A percentile compares a stretch with the other conserved stretches of the same genome.
Evolutionary conservation across 2,113 vertebrate genomes (phyloP).

Genomic region (Opisthocomus hoazin): DNA sequence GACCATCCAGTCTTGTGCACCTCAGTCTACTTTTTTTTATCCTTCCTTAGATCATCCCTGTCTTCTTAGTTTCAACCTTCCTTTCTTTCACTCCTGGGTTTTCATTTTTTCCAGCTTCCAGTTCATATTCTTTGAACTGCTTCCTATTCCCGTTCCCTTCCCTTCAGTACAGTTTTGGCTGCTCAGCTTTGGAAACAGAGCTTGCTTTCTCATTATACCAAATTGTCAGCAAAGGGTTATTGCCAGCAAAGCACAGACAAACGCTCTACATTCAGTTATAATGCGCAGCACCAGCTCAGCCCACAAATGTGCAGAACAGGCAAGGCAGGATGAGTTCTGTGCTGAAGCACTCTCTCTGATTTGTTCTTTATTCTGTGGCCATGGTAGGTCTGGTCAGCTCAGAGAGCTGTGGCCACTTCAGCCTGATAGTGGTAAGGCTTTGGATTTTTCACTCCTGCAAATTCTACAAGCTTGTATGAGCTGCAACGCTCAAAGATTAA

Average conservation of each 20-base stretch:
- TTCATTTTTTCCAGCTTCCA: neutral
- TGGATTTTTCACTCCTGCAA: neutral
- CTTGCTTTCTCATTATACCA: neutral
- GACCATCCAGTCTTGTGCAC: neutral
- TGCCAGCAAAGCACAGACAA: neutral
- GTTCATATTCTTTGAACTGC: neutral
- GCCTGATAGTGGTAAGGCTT: neutral
- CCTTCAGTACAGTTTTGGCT: neutral
- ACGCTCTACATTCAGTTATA: neutral
- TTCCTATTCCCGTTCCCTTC: neutral
- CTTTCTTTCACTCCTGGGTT: neutral
- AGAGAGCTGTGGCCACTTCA: neutral
- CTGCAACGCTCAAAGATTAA: neutral
- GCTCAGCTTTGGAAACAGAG: neutral
- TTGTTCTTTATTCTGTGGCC: neutral
- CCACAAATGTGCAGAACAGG: neutral
- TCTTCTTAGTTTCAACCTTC: neutral
- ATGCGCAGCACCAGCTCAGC: neutral
- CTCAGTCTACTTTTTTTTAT: neutral
- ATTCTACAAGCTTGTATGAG: neutral
- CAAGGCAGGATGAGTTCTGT: neutral
- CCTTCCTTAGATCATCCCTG: neutral
- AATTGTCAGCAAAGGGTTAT: neutral
- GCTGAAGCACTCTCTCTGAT: neutral
- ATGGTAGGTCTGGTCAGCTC: neutral